A percentile compares a stretch with the other conserved stretches of the same genome.
phyloP scores from a whole-genome alignment of 37 sponge, comb jelly and placozoan species.

The Crambe crambe region DNA sequence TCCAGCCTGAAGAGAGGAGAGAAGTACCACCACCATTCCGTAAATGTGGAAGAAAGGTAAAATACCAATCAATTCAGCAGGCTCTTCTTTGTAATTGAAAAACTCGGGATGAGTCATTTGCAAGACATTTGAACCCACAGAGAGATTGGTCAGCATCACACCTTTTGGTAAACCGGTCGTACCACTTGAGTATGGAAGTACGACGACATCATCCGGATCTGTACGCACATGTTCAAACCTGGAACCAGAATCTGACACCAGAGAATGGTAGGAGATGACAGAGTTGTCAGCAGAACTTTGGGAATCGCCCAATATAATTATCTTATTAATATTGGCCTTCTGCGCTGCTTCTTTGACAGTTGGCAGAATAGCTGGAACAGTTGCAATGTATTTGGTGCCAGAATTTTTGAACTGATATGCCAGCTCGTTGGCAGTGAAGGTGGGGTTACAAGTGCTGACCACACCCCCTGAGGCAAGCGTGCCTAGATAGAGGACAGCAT shows the following conservation, averaged over 20 bases:
- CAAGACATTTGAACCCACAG: neutral
- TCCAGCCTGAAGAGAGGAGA: constrained; percentile 55
- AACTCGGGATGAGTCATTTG: neutral
- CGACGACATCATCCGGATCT: constrained; percentile 43
- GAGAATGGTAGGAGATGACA: constrained; percentile 36
- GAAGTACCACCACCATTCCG: constrained; percentile 57
- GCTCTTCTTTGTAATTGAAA: neutral
- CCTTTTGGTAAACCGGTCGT: constrained; percentile 94
- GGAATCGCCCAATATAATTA: constrained; percentile 44
- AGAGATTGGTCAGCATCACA: constrained; percentile 84
- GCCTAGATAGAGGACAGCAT: constrained; percentile 49
- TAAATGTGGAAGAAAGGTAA: constrained; percentile 73
- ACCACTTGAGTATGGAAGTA: constrained; percentile 88
- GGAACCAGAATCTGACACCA: constrained; percentile 59
- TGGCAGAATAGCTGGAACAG: constrained; percentile 45
- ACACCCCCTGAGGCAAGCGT: constrained; percentile 72
- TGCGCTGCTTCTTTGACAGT: constrained; percentile 50
- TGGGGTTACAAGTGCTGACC: constrained; percentile 73
- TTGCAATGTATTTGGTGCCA: constrained; percentile 55
- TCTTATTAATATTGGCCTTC: constrained; percentile 15
- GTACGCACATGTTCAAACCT: constrained; percentile 32
- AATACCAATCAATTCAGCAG: neutral
- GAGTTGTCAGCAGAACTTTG: neutral
- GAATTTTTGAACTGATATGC: constrained; percentile 72
- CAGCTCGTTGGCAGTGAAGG: constrained; percentile 74